Evolutionary conservation across 2,888 invertebrate species (phyloP), one percentile per base, ranked within the genome.

Genomic region (Eupithecia tripunctaria): DNA sequence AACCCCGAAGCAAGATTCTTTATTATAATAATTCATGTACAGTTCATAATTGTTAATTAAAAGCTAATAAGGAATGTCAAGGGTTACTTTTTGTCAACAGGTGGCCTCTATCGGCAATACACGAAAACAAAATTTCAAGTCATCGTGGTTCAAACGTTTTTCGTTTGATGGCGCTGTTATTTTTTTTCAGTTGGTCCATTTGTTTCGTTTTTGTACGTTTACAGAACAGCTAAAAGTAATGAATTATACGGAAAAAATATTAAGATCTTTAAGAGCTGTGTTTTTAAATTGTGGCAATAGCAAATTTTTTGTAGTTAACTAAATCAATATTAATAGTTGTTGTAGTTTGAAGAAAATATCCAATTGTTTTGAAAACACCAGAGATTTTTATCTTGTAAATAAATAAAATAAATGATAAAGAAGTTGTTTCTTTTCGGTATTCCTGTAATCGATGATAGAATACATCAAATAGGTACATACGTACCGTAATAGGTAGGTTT

Each of bases 381-480:
- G 64, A 64, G 12, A 14, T 41, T 64, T 63, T 64, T 36, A 64
- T 41, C 29, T 21, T 64, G 38, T 64, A 64, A 64, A 38, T 64
- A 64, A 64, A 64, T 41, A 25, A 41, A 38, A n/a, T 60, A 1
- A 27, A 21, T 7, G 12, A n/a, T n/a, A 38, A 2, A 10, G 5
- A 38, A 8, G 38, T 64, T 64, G 38, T 41, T 64, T 36, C 32
- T 21, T 64, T 64, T 38, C 21, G 36, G 36, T 63, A 29, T 27
- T 27, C 27, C 5, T 62, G 18, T n/a, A 62, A 5, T 7, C 7
- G 32, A 32, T 32, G 32, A 32, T 6, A 32, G 0, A 32, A 6
- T 7, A 29, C 2, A 29, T 29, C 6, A 32, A 7, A 6, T 32
- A 32, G 32, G 32, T 6, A 29, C 2, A 4, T 29, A 29, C 29